Evolutionary conservation across 2,113 vertebrate genomes (phyloP), one percentile per base, ranked within the genome.

Genomic region (Hypomesus transpacificus): DNA sequence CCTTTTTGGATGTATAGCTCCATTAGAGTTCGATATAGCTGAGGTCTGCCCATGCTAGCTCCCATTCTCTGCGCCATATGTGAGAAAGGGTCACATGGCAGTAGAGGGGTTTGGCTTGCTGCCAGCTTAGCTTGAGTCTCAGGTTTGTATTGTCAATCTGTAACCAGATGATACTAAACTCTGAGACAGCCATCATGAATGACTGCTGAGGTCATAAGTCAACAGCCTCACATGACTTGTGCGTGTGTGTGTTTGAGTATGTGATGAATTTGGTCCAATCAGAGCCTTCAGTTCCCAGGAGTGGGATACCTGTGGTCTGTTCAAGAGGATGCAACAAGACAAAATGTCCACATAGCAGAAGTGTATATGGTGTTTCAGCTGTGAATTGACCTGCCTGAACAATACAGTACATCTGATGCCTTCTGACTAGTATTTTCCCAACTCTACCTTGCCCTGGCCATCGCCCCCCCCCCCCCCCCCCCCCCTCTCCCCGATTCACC

Each of bases 111-210:
- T 46, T 18, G 39, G 18, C 64, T 14, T 11, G 34, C 78, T 75
- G 53, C 72, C 56, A 58, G 20, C 20, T 50, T 46, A 64, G 18
- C n/a, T 6, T 28, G 14, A 1, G 14, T 69, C 80, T 85, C 79
- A 80, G 86, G 28, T 82, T 82, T 83, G 84, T 84, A 77, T 86
- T 81, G 84, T 86, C 75, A 79, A 4, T 18, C 20, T 39, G 62
- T 86, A 87, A 89, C 82, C 53, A 2, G 78, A 85, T 75, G 34
- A 87, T 78, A 82, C 69, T 50, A 89, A 69, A 82, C 81, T 74
- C 83, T 86, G 83, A 84, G 84, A 72, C 71, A 16, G 51, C 20
- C 66, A 14, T 24, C 18, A 68, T 68, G 56, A n/a, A n/a, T 67
- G 60, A 69, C 51, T 68, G 74, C 14, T 14, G n/a, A 57, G 53